phyloP scores from a whole-genome alignment of 2,888 invertebrate species.

The Agrenia bidenticulata region DNA sequence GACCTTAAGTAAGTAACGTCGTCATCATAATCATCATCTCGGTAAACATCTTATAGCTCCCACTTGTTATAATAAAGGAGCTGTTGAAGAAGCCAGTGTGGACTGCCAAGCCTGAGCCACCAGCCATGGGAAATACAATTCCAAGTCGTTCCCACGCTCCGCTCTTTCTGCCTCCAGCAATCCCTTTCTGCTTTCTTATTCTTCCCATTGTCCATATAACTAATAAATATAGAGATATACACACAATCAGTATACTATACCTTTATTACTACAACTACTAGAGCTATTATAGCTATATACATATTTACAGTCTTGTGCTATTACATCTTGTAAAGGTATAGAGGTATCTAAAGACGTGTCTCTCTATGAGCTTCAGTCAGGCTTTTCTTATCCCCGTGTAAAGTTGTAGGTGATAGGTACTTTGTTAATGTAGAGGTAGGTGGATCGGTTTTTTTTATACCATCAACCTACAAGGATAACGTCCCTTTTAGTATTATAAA shows the following conservation, averaged over 20 bases:
- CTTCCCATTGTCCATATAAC: conserved; percentile 23
- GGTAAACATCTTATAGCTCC: conserved; percentile 42
- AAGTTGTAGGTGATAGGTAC: conserved; percentile 39
- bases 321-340: too few species aligned
- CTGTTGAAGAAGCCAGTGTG: conserved; percentile 37
- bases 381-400: conserved; percentile 11
- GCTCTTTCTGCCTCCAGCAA: conserved; percentile 44
- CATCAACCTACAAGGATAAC: too few species aligned
- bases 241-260: too few species aligned
- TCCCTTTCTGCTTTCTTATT: conserved; percentile 28
- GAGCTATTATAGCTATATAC: too few species aligned
- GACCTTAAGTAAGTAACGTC: conserved; percentile 20
- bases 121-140: conserved; percentile 47
- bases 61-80: conserved; percentile 25
- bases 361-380: conserved; percentile 3
- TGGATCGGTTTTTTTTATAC: conserved; percentile 6
- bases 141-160: conserved; percentile 49
- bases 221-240: too few species aligned
- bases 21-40: conserved; percentile 39
- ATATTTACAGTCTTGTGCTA: too few species aligned
- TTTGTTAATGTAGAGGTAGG: conserved; percentile 26
- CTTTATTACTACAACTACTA: not conserved
- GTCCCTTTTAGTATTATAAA: not conserved
- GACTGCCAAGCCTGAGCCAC: conserved; percentile 6
- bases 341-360: too few species aligned